Conservation (phyloP, 2,797 vertebrate genomes). For the Molothrus aeneus region DNA sequence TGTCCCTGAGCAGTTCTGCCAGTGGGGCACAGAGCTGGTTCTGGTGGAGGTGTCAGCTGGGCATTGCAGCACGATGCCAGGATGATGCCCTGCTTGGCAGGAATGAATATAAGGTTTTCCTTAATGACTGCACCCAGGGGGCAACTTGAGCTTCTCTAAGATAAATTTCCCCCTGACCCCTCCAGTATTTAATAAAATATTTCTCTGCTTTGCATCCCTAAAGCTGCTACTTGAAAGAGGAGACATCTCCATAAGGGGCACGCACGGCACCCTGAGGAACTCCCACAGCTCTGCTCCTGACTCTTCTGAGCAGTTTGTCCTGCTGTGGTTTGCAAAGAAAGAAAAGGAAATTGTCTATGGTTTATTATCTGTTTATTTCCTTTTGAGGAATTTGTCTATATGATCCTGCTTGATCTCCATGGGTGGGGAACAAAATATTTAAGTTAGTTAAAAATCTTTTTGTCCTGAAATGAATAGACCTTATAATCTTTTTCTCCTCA, state of each 20-base stretch:
- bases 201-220: background rate
- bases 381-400: background rate
- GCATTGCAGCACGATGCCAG: accelerated
- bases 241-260: background rate
- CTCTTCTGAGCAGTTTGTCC: background rate
- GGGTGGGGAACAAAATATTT: conserved; percentile 41
- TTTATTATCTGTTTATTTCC: conserved; percentile 49
- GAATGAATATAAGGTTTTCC: background rate
- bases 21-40: background rate
- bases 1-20: background rate
- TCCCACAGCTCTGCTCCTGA: background rate
- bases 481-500: conserved; percentile 1
- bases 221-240: background rate
- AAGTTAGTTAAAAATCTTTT: conserved; percentile 28
- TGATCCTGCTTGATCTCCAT: background rate
- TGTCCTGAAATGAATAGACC: conserved; percentile 34
- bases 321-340: background rate
- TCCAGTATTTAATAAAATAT: background rate
- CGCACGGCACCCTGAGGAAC: accelerated
- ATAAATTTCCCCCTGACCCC: background rate
- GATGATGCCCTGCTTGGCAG: background rate
- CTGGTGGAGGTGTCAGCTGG: accelerated
- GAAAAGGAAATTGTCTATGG: conserved; percentile 5
- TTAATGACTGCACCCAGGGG: background rate
- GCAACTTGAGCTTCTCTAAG: background rate